phyloP scores from a whole-genome alignment of 2,797 vertebrate genomes.

The Danio albolineatus region DNA sequence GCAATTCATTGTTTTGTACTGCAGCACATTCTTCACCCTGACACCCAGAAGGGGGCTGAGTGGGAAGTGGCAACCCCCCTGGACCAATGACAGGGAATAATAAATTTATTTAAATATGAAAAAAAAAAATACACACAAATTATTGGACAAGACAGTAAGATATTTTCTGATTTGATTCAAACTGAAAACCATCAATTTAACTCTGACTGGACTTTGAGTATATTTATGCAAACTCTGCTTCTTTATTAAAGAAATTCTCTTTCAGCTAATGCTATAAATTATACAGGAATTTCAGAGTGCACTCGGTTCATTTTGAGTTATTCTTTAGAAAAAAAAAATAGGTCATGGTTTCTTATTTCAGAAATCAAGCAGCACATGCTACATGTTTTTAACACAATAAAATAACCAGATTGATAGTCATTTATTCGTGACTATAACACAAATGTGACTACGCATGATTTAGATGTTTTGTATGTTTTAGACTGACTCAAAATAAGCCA shows the following conservation, averaged over 20 bases:
- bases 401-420: neutral
- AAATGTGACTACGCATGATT: no score
- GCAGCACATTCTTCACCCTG: neutral
- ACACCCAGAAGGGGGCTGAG: neutral
- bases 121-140: neutral
- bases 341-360: neutral
- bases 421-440: neutral
- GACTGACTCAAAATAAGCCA: neutral
- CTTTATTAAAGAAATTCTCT: neutral
- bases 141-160: neutral
- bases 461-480: neutral
- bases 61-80: neutral
- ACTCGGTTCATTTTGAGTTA: neutral
- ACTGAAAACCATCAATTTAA: neutral
- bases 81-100: neutral
- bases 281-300: neutral
- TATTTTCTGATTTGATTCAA: neutral
- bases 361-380: neutral
- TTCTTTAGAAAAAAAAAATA: neutral
- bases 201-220: neutral
- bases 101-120: neutral
- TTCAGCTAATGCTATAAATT: neutral
- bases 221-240: neutral
- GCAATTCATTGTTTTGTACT: neutral
- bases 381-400: neutral